Evolutionary conservation across 1,140 invertebrate genomes (phyloP), one percentile per base, ranked within the genome.

Genomic region (Drosophila bocki): DNA sequence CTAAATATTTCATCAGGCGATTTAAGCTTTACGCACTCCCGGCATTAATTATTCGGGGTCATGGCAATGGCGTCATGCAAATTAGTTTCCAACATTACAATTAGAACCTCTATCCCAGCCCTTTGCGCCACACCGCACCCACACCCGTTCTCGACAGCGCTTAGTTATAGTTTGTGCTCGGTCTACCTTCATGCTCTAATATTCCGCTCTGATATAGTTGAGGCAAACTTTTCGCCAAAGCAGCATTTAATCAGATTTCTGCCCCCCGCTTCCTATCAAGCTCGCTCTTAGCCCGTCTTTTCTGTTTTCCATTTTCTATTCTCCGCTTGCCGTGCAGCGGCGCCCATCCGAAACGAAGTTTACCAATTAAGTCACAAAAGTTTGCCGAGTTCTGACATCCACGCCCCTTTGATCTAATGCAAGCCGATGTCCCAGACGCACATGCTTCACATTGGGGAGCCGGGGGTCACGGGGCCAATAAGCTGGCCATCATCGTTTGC

Each of bases 361-460:
- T 90, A 82, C 70, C 81, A 90, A 88, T 88, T 88, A 88, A 84
- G 75, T 78, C 80, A 58, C 62, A 75, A 84, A 88, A 90, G 45
- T 88, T 88, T 81, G 44, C 72, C 62, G 72, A 61, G 57, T 80
- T 88, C 33, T 88, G 83, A 80, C 82, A 70, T 65, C 78, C 47
- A 44, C 53, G 50, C 72, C 37, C 59, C 60, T 62, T 44, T 65
- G 64, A 50, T 74, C 53, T 90, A 84, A 78, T 87, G 72, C 80
- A 80, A 83, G 72, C 65, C 82, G 84, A 88, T 87, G 67, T 58
- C 42, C 47, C 35, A 47, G 22, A 50, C 68, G 67, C 47, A 51
- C 39, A 51, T 70, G 67, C 67, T 45, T 39, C 48, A 42, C 45
- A 53, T 29, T 51, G 62, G 61, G 9, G 15, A 8, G 11, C 3